phyloP scores from a whole-genome alignment of 2,113 vertebrate species.

The Rhynchomys soricoides region DNA sequence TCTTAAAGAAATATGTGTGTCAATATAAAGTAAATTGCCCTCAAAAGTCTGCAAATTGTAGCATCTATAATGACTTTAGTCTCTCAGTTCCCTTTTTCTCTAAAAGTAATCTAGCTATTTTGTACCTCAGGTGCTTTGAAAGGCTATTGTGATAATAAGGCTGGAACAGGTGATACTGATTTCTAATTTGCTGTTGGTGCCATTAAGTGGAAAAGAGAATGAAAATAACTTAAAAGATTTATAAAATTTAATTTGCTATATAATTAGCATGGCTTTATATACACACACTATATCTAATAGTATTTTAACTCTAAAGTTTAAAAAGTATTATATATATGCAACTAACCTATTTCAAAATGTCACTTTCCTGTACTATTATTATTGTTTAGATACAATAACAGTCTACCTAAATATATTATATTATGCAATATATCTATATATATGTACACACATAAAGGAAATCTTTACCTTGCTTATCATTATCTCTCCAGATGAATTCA shows the following conservation, averaged over 20 bases:
- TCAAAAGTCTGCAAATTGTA: constrained; percentile 31
- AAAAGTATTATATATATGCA: constrained; percentile 33
- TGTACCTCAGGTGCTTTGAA: not conserved
- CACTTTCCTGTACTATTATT: not conserved
- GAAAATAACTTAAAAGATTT: constrained; percentile 29
- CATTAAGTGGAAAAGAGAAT: not conserved
- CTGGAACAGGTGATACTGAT: constrained; percentile 28
- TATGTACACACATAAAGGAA: constrained; percentile 25
- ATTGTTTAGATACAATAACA: not conserved
- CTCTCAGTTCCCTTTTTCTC: not conserved
- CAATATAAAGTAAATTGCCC: no score
- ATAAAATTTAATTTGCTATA: constrained; percentile 37
- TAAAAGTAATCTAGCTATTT: constrained; percentile 21
- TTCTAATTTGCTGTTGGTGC: constrained; percentile 47
- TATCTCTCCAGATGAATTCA: not conserved
- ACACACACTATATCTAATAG: not conserved
- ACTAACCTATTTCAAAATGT: constrained; percentile 43
- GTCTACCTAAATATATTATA: constrained; percentile 26
- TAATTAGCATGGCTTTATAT: not conserved
- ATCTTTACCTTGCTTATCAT: constrained; percentile 2
- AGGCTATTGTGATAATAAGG: constrained; percentile 31
- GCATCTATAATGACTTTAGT: constrained; percentile 15
- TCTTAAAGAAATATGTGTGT: not conserved
- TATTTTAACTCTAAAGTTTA: constrained; percentile 30
- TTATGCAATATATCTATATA: not conserved